phyloP scores from a whole-genome alignment of 2,113 vertebrate species.

The Notiomystis cincta region DNA sequence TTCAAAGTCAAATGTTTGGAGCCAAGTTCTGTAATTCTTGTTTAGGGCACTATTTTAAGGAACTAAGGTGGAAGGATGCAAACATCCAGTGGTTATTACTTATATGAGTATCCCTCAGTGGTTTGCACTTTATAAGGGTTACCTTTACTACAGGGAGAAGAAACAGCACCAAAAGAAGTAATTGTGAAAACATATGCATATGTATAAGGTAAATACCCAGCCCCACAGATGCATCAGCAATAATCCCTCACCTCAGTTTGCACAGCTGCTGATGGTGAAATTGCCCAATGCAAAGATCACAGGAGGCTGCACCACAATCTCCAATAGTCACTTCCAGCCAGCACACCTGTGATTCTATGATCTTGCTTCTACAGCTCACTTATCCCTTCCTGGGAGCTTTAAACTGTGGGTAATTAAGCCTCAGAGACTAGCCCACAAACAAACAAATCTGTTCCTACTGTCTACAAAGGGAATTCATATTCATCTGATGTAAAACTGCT shows the following conservation, averaged over 20 bases:
- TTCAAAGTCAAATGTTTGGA: background rate
- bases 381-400: background rate
- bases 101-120: background rate
- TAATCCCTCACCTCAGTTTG: background rate
- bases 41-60: background rate
- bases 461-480: background rate
- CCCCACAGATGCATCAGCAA: fast-evolving
- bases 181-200: background rate
- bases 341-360: background rate
- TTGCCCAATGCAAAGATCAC: background rate
- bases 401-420: background rate
- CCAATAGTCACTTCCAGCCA: background rate
- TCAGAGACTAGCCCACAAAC: background rate
- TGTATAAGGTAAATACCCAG: background rate
- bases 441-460: background rate
- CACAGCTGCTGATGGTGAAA: background rate
- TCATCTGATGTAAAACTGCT: background rate
- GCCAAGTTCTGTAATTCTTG: background rate
- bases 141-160: background rate
- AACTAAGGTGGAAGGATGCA: background rate
- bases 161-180: background rate
- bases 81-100: background rate
- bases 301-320: background rate
- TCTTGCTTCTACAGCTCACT: background rate
- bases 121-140: background rate